Evolutionary conservation across 2,113 vertebrate species (phyloP), one percentile per base, ranked within the genome.

Genomic region (Heterochromis multidens): DNA sequence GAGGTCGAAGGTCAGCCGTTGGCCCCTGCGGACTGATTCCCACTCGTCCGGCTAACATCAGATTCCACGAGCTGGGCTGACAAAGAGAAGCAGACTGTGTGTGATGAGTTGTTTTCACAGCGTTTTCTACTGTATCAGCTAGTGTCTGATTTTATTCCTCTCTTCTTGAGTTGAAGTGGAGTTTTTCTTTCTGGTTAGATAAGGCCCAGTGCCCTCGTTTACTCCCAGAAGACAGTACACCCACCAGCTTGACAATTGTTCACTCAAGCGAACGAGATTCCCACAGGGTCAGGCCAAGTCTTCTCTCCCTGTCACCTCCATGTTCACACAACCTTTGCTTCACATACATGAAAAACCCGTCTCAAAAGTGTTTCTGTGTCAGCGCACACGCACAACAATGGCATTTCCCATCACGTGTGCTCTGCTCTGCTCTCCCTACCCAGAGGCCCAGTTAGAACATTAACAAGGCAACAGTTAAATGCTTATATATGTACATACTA

Each of bases 1-100:
- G 65, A 56, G 91, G 93, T 94, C 84, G 85, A 80, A 93, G 92
- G 93, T 93, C 88, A 79, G 62, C 83, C 8, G 77, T 7, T 4
- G n/a, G 67, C 82, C 85, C 84, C 61, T 3, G 7, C 25, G 63
- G 85, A 82, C 49, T 4, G 80, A 84, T 83, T 94, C 89, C 88
- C 91, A 59, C 62, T 86, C 25, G 85, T 77, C 79, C 19, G 2
- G 40, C 54, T 81, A 52, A 67, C 83, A 46, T 90, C 86, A 88
- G 83, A 89, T 72, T 23, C 77, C 85, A 14, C 16, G 37, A 62
- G 74, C 86, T 35, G 70, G 37, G 74, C 79, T 86, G 87, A 85
- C 82, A 65, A 87, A 77, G 80, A 46, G 83, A 59, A 77, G 78
- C 35, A 8, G 56, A 23, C 6, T 58, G 82, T 1, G 13, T 46